These are phyloP conservation scores for Anagrus nilaparvatae DNA, from an alignment of 1,140 invertebrate species.

Conservation along the genomic window DNA sequence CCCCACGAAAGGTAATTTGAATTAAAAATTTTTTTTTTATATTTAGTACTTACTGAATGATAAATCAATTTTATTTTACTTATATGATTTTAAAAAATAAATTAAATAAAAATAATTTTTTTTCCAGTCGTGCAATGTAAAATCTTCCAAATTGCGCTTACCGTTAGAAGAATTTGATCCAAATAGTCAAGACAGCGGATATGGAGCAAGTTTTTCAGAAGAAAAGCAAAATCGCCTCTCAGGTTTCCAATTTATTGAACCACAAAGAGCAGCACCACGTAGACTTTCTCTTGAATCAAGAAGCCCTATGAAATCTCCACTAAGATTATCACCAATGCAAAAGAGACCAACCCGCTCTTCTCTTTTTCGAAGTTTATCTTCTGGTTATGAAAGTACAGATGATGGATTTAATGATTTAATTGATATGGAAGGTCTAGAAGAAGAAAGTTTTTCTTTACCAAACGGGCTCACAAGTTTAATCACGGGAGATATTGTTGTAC, in stretches of 20 bases:
- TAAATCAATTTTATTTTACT: too few species aligned
- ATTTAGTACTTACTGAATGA: too few species aligned
- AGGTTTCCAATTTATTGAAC: constrained; percentile 42
- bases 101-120: too few species aligned
- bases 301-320: constrained; percentile 34
- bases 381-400: constrained; percentile 50
- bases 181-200: constrained; percentile 52
- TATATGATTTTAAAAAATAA: too few species aligned
- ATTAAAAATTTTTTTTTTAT: too few species aligned
- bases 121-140: constrained; percentile 17
- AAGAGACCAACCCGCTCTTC: constrained; percentile 13
- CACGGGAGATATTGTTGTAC: constrained; percentile 29
- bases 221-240: constrained; percentile 17
- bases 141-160: constrained; percentile 20
- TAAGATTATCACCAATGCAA: constrained; percentile 18
- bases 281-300: constrained; percentile 28
- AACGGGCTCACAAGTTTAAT: constrained; percentile 28
- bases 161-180: constrained; percentile 41
- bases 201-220: constrained; percentile 30
- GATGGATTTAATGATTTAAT: constrained; percentile 61
- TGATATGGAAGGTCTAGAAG: constrained; percentile 46
- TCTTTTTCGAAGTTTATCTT: constrained; percentile 43
- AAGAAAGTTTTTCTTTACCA: constrained; percentile 21
- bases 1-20: constrained; percentile 29
- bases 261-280: constrained; percentile 40